Evolutionary conservation across 2,113 vertebrate species (phyloP), one percentile per base, ranked within the genome.

Genomic region (Fregata magnificens): DNA sequence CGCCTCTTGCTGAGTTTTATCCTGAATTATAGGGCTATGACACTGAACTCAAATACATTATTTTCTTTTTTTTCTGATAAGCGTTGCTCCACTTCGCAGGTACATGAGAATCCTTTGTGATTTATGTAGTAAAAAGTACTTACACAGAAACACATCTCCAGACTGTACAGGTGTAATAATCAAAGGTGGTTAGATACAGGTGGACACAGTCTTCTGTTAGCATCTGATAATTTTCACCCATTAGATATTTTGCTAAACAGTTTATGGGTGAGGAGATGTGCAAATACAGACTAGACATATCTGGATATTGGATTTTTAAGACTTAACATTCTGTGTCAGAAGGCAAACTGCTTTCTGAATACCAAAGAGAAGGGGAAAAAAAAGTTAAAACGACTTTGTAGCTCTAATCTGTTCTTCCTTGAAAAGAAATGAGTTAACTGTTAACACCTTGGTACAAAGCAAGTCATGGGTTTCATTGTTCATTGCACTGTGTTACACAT

Each of bases 271-370:
- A 55, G 77, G 74, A 81, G 63, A 19, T 28, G 26, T 77, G 56
- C 93, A 90, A 70, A 80, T 31, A 24, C 34, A 81, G 49, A 63
- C 19, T 0, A 89, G 65, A 67, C 18, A 2, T 32, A 20, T 15
- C 85, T 76, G 73, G 49, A 25, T 73, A 31, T 55, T 67, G 85
- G 82, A 28, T 63, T 94, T 97, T 90, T 90, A 91, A 90, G 92
- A 88, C 81, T 97, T 97, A 76, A 94, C 69, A 56, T 94, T 89
- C 83, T 80, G 91, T 95, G 72, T 93, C 93, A 61, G 90, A 96
- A 70, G 65, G 77, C 92, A 87, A 92, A 72, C 83, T 95, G 73
- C 87, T 97, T 97, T 95, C 96, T 91, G 74, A 94, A 88, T 82
- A 72, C 79, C 92, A 90, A 86, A 87, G 95, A 63, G 52, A 59